Base-by-base conservation (phyloP, 2,113 vertebrate species). In the Corythornis vintsioides region DNA sequence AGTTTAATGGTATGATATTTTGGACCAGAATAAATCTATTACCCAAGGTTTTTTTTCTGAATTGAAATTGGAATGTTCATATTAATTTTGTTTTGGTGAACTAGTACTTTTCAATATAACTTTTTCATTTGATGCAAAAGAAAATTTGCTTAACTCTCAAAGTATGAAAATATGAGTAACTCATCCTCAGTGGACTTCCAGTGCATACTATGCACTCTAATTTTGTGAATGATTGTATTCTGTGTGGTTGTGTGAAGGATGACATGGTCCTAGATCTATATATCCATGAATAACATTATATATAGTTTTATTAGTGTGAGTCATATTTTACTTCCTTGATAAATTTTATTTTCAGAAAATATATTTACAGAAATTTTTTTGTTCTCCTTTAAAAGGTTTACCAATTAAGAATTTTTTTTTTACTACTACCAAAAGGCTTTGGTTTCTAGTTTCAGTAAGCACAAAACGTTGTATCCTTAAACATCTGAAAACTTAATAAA, bases 281-380 rank as follows among this genome's bases (percentile, higher is more conserved):
- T 17, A 20, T 31, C 43, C 20, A 26, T 45, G 15, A 67, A 55
- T 2, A 82, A 40, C 13, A 19, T 40, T 59, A 52, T 9, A 16
- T 31, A 29, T 5, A 65, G 15, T 59, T 47, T 28, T 70, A 11
- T 16, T 56, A 45, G 2, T 5, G 3, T n/a, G 8, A 7, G 20
- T 10, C 4, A 35, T 1, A 10, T 11, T 86, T 55, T 50, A 25
- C 24, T 63, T 35, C 3, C 6, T 29, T 43, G 40, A 8, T 0
- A 88, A 33, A 26, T 35, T 43, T 64, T 9, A 13, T 40, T 82
- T 65, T 82, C 29, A 57, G 7, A 5, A 75, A 61, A 84, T n/a
- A 10, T 55, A 38, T 63, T 81, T 26, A 63, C 15, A 69, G 13
- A 63, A 73, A 83, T 6, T 0, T 0, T 4, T 1, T 7, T 33